Conservation (phyloP, 2,113 vertebrate genomes). For the Acrocephalus kingi region DNA sequence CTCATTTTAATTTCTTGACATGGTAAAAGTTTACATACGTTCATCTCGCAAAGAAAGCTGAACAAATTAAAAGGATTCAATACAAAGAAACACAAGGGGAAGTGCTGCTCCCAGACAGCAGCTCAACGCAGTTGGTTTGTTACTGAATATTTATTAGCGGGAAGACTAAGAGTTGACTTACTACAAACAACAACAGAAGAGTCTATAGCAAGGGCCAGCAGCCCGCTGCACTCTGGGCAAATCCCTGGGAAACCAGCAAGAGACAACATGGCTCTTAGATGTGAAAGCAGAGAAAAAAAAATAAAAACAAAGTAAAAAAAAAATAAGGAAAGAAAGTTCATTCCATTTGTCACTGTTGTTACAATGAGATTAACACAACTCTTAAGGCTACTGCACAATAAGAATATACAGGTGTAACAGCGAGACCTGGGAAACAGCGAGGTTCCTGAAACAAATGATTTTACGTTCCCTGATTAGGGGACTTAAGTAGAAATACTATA, state of each 20-base stretch:
- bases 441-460: slow-evolving; percentile 40
- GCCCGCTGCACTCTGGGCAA: slow-evolving; percentile 4
- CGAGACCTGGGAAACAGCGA: slow-evolving; percentile 12
- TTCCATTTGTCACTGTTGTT: slow-evolving; percentile 55
- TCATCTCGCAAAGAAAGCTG: slow-evolving; percentile 38
- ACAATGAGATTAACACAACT: slow-evolving; percentile 60
- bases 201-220: slow-evolving; percentile 21
- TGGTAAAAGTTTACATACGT: slow-evolving; percentile 77
- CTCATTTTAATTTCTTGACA: slow-evolving; percentile 79
- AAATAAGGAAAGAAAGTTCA: not conserved
- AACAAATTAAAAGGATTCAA: slow-evolving; percentile 60
- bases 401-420: slow-evolving; percentile 50
- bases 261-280: slow-evolving; percentile 59
- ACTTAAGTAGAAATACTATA: slow-evolving; percentile 52
- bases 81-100: slow-evolving; percentile 69
- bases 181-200: slow-evolving; percentile 70
- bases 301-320: not conserved
- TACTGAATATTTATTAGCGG: slow-evolving; percentile 73
- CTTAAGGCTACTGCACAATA: slow-evolving; percentile 65
- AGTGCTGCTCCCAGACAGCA: slow-evolving; percentile 49
- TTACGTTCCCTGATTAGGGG: not conserved
- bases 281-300: slow-evolving; percentile 1
- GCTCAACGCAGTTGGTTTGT: slow-evolving; percentile 72
- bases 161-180: slow-evolving; percentile 71
- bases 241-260: slow-evolving; percentile 63